Percentiles rank a stretch among this genome's conserved stretches.
Evolutionary conservation across 2,113 vertebrate species (phyloP).

Genomic region (Sapajus apella): DNA sequence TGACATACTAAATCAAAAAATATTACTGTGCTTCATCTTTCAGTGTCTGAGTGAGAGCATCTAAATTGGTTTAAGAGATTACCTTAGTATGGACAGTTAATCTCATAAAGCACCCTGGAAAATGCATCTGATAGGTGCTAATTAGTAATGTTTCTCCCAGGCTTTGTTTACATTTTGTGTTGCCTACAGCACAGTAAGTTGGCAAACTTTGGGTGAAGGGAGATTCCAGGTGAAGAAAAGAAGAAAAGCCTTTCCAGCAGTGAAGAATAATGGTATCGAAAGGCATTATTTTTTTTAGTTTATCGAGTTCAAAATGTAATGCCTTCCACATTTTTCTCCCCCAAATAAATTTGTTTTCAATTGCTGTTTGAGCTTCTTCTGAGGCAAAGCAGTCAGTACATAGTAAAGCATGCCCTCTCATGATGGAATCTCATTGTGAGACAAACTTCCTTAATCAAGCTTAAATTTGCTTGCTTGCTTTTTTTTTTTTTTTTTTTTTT

Average conservation of each 20-base stretch:
- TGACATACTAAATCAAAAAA: neutral
- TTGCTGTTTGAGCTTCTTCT: neutral
- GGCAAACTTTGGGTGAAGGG: neutral
- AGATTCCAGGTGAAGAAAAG: neutral
- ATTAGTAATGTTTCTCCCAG: conserved; percentile 28
- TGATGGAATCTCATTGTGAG: neutral
- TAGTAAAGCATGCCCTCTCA: neutral
- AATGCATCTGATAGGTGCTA: conserved; percentile 9
- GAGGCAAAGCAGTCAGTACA: neutral
- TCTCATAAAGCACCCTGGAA: conserved; percentile 23
- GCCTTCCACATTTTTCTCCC: neutral
- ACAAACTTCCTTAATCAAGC: neutral
- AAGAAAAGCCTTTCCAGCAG: neutral
- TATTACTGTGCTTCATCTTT: neutral
- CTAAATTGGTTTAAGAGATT: conserved; percentile 32
- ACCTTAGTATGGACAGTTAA: neutral
- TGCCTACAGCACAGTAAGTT: neutral
- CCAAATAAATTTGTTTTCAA: neutral
- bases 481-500: too few species aligned
- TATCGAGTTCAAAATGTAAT: neutral
- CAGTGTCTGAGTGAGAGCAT: neutral
- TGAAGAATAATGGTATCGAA: neutral
- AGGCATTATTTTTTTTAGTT: neutral
- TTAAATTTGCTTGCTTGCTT: neutral
- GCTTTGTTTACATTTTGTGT: neutral